A percentile compares a stretch with the other conserved stretches of the same genome.
phyloP scores from a whole-genome alignment of 53 echinoderm and acorn worm genomes.

The Holothuria leucospilota region DNA sequence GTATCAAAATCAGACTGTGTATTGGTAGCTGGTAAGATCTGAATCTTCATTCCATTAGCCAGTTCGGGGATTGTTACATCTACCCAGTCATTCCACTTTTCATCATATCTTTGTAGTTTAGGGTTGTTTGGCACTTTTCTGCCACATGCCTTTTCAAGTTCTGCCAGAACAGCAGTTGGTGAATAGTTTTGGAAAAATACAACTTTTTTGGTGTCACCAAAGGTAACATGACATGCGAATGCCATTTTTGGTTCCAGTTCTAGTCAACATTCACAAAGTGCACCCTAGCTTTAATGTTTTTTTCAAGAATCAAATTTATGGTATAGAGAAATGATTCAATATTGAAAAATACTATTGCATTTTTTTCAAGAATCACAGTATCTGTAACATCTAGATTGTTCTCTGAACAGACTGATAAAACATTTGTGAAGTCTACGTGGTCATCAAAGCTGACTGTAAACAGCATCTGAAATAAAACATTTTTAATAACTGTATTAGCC shows the following conservation, averaged over 20 bases:
- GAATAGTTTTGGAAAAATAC: not conserved
- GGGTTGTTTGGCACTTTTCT: too few species aligned
- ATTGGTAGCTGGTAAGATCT: too few species aligned
- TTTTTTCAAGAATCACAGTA: not conserved
- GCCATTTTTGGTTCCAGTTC: too few species aligned
- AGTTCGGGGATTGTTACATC: too few species aligned
- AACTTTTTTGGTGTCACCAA: constrained; percentile 8
- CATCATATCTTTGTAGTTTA: too few species aligned
- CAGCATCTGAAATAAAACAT: constrained; percentile 5
- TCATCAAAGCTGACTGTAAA: not conserved
- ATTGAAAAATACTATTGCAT: constrained; percentile 18
- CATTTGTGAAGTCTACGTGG: not conserved
- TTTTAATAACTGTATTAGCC: too few species aligned
- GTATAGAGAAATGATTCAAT: constrained; percentile 2
- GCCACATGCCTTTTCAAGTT: too few species aligned
- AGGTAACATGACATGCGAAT: not conserved
- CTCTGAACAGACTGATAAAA: constrained; percentile 1
- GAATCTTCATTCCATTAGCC: too few species aligned
- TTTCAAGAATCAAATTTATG: not conserved
- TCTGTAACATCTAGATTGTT: constrained; percentile 18
- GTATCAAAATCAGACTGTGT: too few species aligned
- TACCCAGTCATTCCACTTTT: too few species aligned
- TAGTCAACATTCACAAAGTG: constrained; percentile 15
- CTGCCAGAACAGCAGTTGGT: too few species aligned
- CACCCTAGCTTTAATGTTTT: not conserved